Conservation (phyloP, 2,888 invertebrate genomes). For the Eulithis testata region DNA sequence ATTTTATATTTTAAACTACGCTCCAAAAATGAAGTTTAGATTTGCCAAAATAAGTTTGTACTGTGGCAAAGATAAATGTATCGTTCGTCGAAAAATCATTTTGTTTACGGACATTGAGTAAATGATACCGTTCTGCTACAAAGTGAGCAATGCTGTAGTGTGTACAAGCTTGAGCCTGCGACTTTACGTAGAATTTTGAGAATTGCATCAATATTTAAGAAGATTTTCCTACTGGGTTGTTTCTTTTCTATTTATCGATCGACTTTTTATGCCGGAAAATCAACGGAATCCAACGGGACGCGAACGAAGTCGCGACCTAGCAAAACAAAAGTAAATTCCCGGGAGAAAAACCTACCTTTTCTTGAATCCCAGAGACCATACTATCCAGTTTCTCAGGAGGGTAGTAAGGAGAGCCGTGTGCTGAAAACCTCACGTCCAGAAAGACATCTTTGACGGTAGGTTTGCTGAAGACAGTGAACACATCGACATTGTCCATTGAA, state of each 20-base stretch:
- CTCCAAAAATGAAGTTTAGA: too few relatives aligned
- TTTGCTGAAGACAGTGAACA: constrained; percentile 94
- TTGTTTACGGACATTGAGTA: constrained; percentile 32
- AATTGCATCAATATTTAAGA: too few relatives aligned
- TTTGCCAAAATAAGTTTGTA: not conserved
- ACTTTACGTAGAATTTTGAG: too few relatives aligned
- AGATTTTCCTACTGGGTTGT: too few relatives aligned
- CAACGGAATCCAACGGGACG: too few relatives aligned
- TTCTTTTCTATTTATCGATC: too few relatives aligned
- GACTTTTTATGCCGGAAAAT: too few relatives aligned
- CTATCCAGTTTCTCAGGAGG: constrained; percentile 94
- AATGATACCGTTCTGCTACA: constrained; percentile 27
- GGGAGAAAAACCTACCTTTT: constrained; percentile 76
- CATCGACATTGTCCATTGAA: constrained; percentile 93
- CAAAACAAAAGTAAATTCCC: too few relatives aligned
- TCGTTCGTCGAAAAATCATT: constrained; percentile 30
- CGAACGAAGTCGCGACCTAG: too few relatives aligned
- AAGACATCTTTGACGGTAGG: constrained; percentile 85
- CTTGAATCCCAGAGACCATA: constrained; percentile 89
- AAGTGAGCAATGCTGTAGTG: too few relatives aligned
- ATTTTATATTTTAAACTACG: too few relatives aligned
- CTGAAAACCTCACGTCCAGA: constrained; percentile 95
- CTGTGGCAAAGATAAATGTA: constrained; percentile 20
- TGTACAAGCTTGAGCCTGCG: too few relatives aligned
- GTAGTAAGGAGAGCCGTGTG: constrained; percentile 97